Conservation (phyloP, 2,888 invertebrate species). For the Acrocera orbiculus region DNA sequence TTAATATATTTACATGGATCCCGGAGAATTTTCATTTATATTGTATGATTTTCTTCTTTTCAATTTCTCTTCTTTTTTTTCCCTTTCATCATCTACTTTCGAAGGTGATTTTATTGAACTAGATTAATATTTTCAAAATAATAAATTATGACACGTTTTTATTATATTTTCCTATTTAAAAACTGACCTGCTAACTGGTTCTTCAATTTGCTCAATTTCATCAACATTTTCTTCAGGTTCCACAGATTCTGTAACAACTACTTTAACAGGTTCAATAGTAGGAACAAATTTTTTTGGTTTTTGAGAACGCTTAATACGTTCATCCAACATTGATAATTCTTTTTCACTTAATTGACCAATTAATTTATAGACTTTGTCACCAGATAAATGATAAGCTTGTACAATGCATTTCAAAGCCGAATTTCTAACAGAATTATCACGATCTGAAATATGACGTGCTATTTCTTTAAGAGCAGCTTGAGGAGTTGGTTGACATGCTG, state of each 20-base stretch:
- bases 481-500: constrained; percentile 66
- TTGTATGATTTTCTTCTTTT: no score
- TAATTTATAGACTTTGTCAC: constrained; percentile 76
- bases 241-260: constrained; percentile 17
- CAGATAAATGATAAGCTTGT: constrained; percentile 74
- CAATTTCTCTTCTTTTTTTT: no score
- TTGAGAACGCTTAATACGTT: constrained; percentile 82
- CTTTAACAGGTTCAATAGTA: constrained; percentile 30
- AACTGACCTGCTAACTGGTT: constrained; percentile 26
- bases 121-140: constrained; percentile 24
- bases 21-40: no score
- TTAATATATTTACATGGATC: no score
- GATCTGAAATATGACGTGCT: constrained; percentile 86
- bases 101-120: no score
- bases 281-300: constrained; percentile 36
- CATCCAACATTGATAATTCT: constrained; percentile 83
- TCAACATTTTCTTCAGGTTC: no score
- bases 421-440: constrained; percentile 89
- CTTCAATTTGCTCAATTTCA: constrained; percentile 28
- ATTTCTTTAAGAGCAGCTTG: constrained; percentile 63
- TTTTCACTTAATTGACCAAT: constrained; percentile 89
- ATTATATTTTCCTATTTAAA: no score
- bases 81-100: no score
- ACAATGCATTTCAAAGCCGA: constrained; percentile 91
- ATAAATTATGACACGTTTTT: no score